Evolutionary conservation across 2,113 vertebrate genomes (phyloP).

Genomic region (Rhagologus leucostigma): DNA sequence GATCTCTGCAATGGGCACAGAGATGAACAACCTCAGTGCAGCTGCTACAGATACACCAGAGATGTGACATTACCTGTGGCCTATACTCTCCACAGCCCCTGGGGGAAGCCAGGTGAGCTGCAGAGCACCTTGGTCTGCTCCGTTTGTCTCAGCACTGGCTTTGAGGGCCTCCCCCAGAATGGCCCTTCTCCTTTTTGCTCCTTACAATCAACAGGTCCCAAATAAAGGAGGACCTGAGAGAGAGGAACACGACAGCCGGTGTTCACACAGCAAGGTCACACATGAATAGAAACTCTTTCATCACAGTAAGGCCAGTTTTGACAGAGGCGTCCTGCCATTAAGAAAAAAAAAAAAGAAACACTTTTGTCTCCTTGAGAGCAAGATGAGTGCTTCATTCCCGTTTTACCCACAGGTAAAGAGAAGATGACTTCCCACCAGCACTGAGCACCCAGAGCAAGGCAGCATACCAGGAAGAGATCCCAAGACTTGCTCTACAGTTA

Average conservation of each 20-base stretch:
- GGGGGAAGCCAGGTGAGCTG: background rate
- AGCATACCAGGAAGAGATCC: background rate
- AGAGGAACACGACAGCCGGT: background rate
- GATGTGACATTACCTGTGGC: background rate
- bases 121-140: background rate
- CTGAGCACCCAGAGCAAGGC: background rate
- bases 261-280: background rate
- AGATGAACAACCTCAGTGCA: background rate
- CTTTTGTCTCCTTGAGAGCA: background rate
- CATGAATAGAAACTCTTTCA: background rate
- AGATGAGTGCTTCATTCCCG: background rate
- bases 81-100: fast-evolving
- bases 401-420: background rate
- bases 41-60: background rate
- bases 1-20: background rate
- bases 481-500: background rate
- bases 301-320: background rate
- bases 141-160: background rate
- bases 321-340: background rate
- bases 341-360: background rate
- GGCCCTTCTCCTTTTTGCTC: background rate
- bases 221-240: background rate
- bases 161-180: background rate
- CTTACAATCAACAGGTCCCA: background rate
- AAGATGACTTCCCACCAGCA: background rate